Evolutionary conservation across 2,113 vertebrate species (phyloP).

Genomic region (Mus musculus): DNA sequence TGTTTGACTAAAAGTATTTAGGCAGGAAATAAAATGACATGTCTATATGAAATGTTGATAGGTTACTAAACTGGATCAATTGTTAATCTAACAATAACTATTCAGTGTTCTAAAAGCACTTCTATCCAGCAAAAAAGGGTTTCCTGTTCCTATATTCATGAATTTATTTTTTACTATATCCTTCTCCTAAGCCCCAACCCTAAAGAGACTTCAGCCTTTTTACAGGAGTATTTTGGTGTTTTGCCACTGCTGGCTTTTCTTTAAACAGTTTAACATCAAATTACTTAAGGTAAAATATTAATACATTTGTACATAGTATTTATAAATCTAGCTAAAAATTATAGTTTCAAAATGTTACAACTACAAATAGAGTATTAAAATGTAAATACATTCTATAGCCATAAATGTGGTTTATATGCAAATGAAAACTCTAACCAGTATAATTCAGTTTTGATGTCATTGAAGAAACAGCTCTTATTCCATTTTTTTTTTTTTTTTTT

Average conservation of each 20-base stretch:
- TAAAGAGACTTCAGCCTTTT: background rate
- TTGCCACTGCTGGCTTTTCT: background rate
- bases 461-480: background rate
- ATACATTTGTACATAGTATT: background rate
- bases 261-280: background rate
- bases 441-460: background rate
- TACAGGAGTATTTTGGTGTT: background rate
- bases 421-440: background rate
- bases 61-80: background rate
- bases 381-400: background rate
- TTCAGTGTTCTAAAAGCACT: background rate
- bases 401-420: background rate
- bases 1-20: background rate
- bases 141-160: background rate
- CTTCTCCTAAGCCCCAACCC: background rate
- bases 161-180: background rate
- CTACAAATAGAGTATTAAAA: background rate
- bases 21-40: background rate
- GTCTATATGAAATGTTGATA: background rate
- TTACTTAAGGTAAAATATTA: background rate
- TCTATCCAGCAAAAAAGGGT: background rate
- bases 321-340: background rate
- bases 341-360: constrained; percentile 18
- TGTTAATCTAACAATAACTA: background rate
- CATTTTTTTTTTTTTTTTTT: no score